Evolutionary conservation across 2,797 vertebrate species (phyloP).

Genomic region (Mergus octosetaceus): DNA sequence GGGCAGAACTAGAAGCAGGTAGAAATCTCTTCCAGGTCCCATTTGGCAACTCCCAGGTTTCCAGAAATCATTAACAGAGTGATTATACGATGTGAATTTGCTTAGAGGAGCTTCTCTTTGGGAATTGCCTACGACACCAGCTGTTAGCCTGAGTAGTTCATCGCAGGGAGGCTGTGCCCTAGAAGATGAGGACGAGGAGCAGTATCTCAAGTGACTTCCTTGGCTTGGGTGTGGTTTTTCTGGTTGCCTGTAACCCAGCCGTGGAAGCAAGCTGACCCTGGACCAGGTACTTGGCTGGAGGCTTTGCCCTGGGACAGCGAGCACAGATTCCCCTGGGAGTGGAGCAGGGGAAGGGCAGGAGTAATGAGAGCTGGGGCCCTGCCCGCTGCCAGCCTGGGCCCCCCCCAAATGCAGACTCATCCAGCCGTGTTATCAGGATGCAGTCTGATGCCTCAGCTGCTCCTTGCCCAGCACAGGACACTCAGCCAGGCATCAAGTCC

Average conservation of each 20-base stretch:
- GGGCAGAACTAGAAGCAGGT: neutral
- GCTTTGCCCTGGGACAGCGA: neutral
- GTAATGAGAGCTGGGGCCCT: neutral
- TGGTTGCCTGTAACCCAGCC: neutral
- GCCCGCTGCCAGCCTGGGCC: neutral
- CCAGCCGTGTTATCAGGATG: accelerated
- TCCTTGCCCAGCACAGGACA: neutral
- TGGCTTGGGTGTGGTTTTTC: neutral
- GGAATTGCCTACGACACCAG: neutral
- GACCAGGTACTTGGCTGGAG: neutral
- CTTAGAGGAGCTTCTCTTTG: accelerated
- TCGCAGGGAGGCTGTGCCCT: neutral
- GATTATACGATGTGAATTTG: neutral
- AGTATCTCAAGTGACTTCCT: neutral
- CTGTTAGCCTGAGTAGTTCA: neutral
- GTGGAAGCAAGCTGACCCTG: neutral
- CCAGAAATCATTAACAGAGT: neutral
- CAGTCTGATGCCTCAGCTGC: neutral
- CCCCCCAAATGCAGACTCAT: neutral
- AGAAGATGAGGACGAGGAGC: neutral
- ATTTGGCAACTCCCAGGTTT: neutral
- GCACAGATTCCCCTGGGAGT: neutral
- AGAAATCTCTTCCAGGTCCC: neutral
- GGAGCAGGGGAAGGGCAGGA: neutral
- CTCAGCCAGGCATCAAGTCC: constrained; percentile 18